phyloP scores from a whole-genome alignment of 2,797 vertebrate genomes.

The Leontocebus nigricollis region DNA sequence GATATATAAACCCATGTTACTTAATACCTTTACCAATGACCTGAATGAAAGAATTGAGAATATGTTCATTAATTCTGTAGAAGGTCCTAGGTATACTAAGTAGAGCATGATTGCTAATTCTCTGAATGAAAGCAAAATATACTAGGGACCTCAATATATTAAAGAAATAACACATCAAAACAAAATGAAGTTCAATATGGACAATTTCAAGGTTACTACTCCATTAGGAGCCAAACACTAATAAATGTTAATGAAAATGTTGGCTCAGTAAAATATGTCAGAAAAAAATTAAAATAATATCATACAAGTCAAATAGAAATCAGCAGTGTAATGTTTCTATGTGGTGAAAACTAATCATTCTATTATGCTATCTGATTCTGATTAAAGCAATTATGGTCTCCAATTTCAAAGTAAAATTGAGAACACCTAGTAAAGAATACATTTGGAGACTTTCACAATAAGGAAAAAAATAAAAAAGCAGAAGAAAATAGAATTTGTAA shows the following conservation, averaged over 20 bases:
- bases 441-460: neutral
- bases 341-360: conserved; percentile 13
- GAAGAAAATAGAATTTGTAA: neutral
- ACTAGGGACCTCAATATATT: neutral
- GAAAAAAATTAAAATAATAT: conserved; percentile 3
- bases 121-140: neutral
- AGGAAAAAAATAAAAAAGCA: conserved; percentile 18
- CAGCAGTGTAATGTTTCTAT: neutral
- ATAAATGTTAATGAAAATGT: neutral
- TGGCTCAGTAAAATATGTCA: neutral
- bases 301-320: neutral
- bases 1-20: neutral
- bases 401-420: conserved; percentile 32
- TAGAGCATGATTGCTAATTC: neutral
- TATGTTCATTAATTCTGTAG: conserved; percentile 55
- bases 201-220: neutral
- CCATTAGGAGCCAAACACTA: neutral
- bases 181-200: neutral
- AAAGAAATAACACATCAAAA: conserved; percentile 30
- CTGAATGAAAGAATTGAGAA: conserved; percentile 38
- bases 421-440: neutral
- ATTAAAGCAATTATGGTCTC: neutral
- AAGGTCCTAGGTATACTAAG: neutral
- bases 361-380: neutral
- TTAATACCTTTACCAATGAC: conserved; percentile 28